Conservation (phyloP, 1,140 invertebrate genomes). For the Matsumurasca onukii region DNA sequence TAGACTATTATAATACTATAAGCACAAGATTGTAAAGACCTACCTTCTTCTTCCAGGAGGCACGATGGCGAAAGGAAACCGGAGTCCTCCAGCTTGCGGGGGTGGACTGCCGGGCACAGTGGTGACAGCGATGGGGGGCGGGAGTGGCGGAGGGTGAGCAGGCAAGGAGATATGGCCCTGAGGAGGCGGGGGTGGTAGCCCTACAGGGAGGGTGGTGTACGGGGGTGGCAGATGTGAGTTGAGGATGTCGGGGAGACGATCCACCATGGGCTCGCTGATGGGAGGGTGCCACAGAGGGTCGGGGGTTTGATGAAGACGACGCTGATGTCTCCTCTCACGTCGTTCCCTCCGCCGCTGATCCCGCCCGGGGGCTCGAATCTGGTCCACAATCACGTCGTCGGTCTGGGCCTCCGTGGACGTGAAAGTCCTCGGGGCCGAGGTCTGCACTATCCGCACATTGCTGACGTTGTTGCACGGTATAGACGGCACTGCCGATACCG, state of each 20-base stretch:
- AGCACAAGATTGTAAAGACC: slow-evolving; percentile 19
- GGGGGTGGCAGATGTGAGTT: slow-evolving; percentile 54
- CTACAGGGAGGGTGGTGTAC: slow-evolving; percentile 48
- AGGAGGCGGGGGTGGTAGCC: slow-evolving; percentile 37
- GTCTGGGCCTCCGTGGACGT: slow-evolving; percentile 48
- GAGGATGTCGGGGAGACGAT: slow-evolving; percentile 53
- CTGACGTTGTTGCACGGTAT: slow-evolving; percentile 33
- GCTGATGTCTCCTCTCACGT: slow-evolving; percentile 39
- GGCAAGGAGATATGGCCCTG: slow-evolving; percentile 31
- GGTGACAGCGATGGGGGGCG: slow-evolving; percentile 26
- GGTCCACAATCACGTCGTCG: slow-evolving; percentile 41
- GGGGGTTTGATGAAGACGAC: slow-evolving; percentile 29
- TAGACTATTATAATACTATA: too few species aligned
- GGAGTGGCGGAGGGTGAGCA: slow-evolving; percentile 31
- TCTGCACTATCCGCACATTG: slow-evolving; percentile 30
- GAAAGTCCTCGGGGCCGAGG: slow-evolving; percentile 40
- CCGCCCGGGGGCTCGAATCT: slow-evolving; percentile 22
- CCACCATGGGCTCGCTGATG: slow-evolving; percentile 32
- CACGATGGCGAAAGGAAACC: slow-evolving; percentile 41
- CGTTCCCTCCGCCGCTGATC: slow-evolving; percentile 43
- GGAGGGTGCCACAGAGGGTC: not conserved
- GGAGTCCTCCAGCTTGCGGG: slow-evolving; percentile 32
- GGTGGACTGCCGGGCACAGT: slow-evolving; percentile 24
- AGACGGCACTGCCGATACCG: slow-evolving; percentile 36
- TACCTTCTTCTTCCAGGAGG: slow-evolving; percentile 41